Conservation (phyloP, 2,113 vertebrate genomes). For the Talpa occidentalis region DNA sequence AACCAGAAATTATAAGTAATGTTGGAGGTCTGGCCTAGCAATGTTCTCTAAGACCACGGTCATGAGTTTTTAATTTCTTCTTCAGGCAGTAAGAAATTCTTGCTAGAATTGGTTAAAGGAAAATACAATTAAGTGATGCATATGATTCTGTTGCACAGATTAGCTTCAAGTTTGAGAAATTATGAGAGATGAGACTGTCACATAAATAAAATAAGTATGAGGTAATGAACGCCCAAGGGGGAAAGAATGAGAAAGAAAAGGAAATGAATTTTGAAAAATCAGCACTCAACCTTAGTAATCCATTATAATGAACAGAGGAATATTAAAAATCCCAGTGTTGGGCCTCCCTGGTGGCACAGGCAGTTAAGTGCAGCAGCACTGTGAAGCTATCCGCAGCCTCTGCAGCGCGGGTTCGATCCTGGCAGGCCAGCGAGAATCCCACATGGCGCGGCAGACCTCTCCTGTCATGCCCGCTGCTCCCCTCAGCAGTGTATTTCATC, state of each 20-base stretch:
- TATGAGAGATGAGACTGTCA: background rate
- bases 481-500: too few species aligned
- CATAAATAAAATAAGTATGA: background rate
- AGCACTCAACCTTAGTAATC: background rate
- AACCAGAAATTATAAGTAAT: background rate
- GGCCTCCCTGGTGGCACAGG: too few species aligned
- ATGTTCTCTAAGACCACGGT: background rate
- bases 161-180: constrained; percentile 29
- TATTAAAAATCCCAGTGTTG: background rate
- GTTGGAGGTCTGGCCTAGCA: background rate
- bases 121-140: background rate
- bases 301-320: background rate
- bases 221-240: background rate
- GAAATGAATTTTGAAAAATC: background rate
- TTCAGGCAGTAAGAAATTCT: background rate
- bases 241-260: background rate
- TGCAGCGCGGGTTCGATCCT: too few species aligned
- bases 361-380: too few species aligned
- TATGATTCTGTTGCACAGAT: background rate
- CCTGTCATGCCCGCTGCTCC: too few species aligned
- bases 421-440: too few species aligned
- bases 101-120: background rate
- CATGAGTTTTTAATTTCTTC: background rate
- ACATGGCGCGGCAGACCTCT: too few species aligned
- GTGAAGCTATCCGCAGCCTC: too few species aligned